A percentile compares a stretch with the other conserved stretches of the same genome.
These are phyloP conservation scores for Oopsacas minuta DNA, from an alignment of 37 sponge, comb jelly and placozoan species.

Conservation along the genomic window DNA sequence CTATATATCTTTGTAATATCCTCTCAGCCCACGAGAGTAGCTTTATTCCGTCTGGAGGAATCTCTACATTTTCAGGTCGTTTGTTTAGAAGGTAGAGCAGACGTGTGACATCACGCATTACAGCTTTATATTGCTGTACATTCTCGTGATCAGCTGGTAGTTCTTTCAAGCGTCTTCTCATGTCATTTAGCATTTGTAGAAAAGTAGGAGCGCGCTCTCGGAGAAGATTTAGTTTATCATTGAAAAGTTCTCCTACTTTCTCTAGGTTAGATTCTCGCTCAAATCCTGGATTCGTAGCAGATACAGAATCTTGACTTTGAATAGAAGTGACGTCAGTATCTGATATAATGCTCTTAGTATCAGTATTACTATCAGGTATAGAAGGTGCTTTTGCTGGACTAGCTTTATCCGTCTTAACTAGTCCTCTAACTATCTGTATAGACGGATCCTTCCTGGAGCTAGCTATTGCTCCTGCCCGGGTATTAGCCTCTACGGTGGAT, in stretches of 20 bases:
- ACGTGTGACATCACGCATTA: conserved; percentile 65
- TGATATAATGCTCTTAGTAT: not conserved
- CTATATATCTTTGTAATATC: conserved; percentile 43
- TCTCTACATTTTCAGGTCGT: conserved; percentile 42
- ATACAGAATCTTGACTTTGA: not conserved
- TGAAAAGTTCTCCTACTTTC: conserved; percentile 25
- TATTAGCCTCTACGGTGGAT: not conserved
- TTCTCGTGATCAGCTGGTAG: conserved; percentile 41
- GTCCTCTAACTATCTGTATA: conserved; percentile 26
- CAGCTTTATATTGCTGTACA: conserved; percentile 59
- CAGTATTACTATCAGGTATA: not conserved
- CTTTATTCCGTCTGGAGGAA: conserved; percentile 76
- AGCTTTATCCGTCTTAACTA: conserved; percentile 12
- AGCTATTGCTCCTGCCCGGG: not conserved
- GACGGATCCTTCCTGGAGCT: not conserved
- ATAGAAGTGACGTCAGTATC: not conserved
- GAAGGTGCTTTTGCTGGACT: not conserved
- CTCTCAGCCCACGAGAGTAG: conserved; percentile 66
- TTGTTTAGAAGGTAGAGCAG: conserved; percentile 85
- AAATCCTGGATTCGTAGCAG: conserved; percentile 1
- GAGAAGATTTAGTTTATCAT: conserved; percentile 36
- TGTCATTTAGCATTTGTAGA: conserved; percentile 73
- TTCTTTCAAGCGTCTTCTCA: conserved; percentile 64
- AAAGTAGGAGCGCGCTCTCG: conserved; percentile 46
- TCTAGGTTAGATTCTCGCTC: conserved; percentile 30